Percentiles rank a stretch among this genome's conserved stretches.
phyloP scores from a whole-genome alignment of 2,888 invertebrate species.

The Xanthia icteritia region DNA sequence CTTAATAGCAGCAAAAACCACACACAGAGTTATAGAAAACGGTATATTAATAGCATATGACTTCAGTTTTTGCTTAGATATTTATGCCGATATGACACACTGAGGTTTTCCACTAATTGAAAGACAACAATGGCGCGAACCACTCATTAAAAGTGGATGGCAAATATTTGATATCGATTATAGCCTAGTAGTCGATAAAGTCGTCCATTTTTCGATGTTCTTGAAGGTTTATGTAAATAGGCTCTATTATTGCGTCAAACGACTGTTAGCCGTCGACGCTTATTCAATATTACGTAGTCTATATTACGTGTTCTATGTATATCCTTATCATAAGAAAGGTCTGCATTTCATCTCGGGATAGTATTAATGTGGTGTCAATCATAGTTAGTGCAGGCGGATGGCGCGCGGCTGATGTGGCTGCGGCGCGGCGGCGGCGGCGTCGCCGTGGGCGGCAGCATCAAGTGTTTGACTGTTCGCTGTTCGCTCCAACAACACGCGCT shows the following conservation, averaged over 20 bases:
- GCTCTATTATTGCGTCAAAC: conserved; percentile 25
- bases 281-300: conserved; percentile 27
- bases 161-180: conserved; percentile 45
- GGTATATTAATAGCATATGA: background rate
- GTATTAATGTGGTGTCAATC: conserved; percentile 71
- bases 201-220: conserved; percentile 21
- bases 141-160: conserved; percentile 37
- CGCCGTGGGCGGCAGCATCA: conserved; percentile 78
- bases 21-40: conserved; percentile 6
- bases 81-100: background rate
- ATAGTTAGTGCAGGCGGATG: conserved; percentile 62
- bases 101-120: conserved; percentile 37
- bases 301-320: conserved; percentile 39
- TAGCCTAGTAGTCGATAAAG: conserved; percentile 18
- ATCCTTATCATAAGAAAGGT: conserved; percentile 54
- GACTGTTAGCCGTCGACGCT: conserved; percentile 7
- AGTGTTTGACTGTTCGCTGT: conserved; percentile 73
- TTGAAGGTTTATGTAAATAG: conserved; percentile 17
- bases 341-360: conserved; percentile 71
- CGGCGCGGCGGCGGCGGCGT: conserved; percentile 66
- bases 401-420: conserved; percentile 47
- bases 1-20: conserved; percentile 33
- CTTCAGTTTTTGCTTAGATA: conserved; percentile 15
- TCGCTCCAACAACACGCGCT: conserved; percentile 70
- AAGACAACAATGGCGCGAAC: conserved; percentile 34